Percentiles rank a stretch among this genome's conserved stretches.
Evolutionary conservation across 2,113 vertebrate genomes (phyloP).

Genomic region (Mus musculus): GRCm39 chr13:17864501-17865000

Average conservation of each 20-base stretch:
- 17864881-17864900: not conserved
- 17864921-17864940: not conserved
- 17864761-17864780: not conserved
- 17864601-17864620: not conserved
- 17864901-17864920: not conserved
- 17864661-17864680: not conserved
- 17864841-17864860: not conserved
- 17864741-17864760: not conserved
- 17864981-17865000: conserved; percentile 8
- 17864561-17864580: not conserved
- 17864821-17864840: not conserved
- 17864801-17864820: not conserved
- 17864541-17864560: not conserved
- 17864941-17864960: not conserved
- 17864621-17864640: not conserved
- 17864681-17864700: not conserved
- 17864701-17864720: not conserved
- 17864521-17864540: conserved; percentile 15
- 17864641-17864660: not conserved
- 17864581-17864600: not conserved
- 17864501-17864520: conserved; percentile 1
- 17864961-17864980: conserved; percentile 25
- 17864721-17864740: not conserved
- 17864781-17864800: not conserved
- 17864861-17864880: not conserved